Base-by-base conservation (phyloP, 2,797 vertebrate genomes). In the Crax fasciolata region DNA sequence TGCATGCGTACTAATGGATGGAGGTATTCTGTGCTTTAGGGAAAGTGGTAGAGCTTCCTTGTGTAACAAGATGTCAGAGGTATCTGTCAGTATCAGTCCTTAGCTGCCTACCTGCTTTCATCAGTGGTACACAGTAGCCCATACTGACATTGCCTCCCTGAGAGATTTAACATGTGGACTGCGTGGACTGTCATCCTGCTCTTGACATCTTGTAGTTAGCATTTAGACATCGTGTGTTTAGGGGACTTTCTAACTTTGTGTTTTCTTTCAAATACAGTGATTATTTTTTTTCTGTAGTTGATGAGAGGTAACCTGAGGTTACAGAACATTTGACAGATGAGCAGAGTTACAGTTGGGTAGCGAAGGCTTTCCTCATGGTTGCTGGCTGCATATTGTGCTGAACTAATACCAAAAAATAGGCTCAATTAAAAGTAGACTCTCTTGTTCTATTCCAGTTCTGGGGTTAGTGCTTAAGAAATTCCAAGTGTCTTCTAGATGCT, bases 191-290 rank as follows among this genome's bases (percentile, higher is more conserved):
- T 89, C 68, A 59, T 80, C 61, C 62, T 70, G 44, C 30, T 89
- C 24, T 52, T 94, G 79, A 71, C 57, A 59, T 84, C 55, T 63
- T 79, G 32, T 86, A 61, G 19, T 57, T 83, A 15, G 41, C 80
- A 62, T 76, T 89, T 88, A 84, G 76, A 88, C 43, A 44, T 76
- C 35, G 84, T 79, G 35, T 61, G 52, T 68, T 80, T 87, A 77
- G 51, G 89, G 24, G 17, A 27, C 71, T 87, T 93, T n/a, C 12
- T 73, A 76, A 57, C 51, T 90, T 62, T 20, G 51, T 30, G 19
- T 82, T 84, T 87, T 87, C 51, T 89, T 87, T 90, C 63, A 93
- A 67, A 54, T 44, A 27, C 3, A 48, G 54, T 65, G 19, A 35
- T 70, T 84, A 8, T 75, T 85, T 72, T 85, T 76, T 77, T 74